Base-by-base conservation (phyloP, 2,797 vertebrate genomes). In the Danio jaintianensis region DNA sequence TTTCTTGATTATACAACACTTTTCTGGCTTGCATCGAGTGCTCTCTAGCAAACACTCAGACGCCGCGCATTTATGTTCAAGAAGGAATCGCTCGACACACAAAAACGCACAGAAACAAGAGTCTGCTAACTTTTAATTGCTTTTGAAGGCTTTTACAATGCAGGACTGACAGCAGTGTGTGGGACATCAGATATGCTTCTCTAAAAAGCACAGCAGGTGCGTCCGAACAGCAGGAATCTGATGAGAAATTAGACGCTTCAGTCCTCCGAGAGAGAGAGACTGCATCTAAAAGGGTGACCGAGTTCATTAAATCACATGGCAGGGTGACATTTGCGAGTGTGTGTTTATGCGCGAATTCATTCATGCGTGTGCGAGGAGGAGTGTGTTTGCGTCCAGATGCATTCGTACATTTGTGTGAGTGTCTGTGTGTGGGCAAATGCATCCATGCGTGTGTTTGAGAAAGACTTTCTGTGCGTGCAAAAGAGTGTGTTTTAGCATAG, bases 241-340 rank as follows among this genome's bases (percentile, higher is more conserved):
- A 63, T 71, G 58, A 22, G 55, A 68, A 78, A 78, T 78, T 38
- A 69, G 77, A 69, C 1, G 67, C 77, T 79, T 61, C 56, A 62
- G 29, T 70, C 76, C 55, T 78, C 36, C 12, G 75, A 52, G 76
- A 40, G 76, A 48, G n/a, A 29, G 29, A 29, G 29, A 29, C 55
- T 53, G 15, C 45, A 20, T 50, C 77, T 52, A 43, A 79, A 38
- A 62, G 67, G 77, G 67, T 62, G 77, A 71, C 38, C 11, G 67
- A 79, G 66, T 79, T 79, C 67, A 70, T 70, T 61, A 62, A 62
- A 79, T 62, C 77, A 79, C 67, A 79, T 71, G 67, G 36, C 67
- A 70, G 6, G 43, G 79, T 22, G 66, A 70, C 77, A 62, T 61
- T 62, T 50, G 53, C 58, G 55, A 45, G 40, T 16, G 38, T 18